Evolutionary conservation across 2,888 invertebrate genomes (phyloP), one percentile per base, ranked within the genome.

Genomic region (Lampropteryx suffumata): DNA sequence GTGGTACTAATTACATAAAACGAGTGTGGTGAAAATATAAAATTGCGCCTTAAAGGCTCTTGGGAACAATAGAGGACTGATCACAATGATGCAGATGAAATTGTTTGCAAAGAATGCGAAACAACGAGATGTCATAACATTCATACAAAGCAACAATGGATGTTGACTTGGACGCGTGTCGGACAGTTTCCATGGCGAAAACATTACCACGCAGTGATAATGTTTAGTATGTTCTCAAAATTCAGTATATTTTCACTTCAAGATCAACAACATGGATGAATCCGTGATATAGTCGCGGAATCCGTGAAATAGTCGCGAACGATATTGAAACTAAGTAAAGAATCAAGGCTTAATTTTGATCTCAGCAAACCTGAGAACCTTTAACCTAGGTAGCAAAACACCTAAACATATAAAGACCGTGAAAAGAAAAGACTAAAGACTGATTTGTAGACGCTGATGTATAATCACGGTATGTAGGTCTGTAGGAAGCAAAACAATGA

Each of bases 401-500:
- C 3, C 29, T 29, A 6, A 9, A 2, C 29, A 0, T n/a, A n/a
- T 29, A 29, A n/a, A 5, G 0, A 29, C 1, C 10, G 11, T 29
- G n/a, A n/a, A n/a, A 29, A 11, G 29, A 29, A 11, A 29, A n/a
- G n/a, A 32, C 9, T 21, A 17, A 34, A 33, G 39, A 13, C 3
- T 14, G 12, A 39, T 39, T 32, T 11, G 9, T 6, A 50, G 44
- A 40, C 37, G 26, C 34, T 24, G 13, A 39, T 28, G 29, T 33
- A 8, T 12, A 14, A 12, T 10, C 21, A 35, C 21, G 43, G 34
- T 32, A 48, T 48, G 48, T 53, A 48, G 53, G 48, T 41, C 48
- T 41, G 40, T 32, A 48, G 50, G 55, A 53, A 57, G 57, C 50
- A 53, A 35, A 48, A 51, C 43, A 48, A 24, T 58, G 55, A 64